These are phyloP conservation scores for Catharus minimus DNA, from an alignment of 2,113 vertebrate species.

Conservation along the genomic window DNA sequence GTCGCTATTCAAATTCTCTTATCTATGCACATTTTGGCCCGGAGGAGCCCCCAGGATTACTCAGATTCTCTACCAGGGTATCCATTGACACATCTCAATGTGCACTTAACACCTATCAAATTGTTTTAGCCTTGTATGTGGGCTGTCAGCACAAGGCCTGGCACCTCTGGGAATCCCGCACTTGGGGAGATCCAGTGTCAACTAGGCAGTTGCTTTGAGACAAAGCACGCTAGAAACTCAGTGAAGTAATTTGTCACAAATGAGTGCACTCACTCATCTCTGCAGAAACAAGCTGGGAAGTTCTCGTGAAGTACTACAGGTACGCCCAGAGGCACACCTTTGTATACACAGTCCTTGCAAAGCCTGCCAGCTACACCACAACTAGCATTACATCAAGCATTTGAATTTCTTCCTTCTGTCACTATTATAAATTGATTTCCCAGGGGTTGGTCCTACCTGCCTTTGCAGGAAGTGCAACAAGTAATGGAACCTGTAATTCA, in stretches of 20 bases:
- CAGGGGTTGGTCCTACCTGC: background rate
- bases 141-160: background rate
- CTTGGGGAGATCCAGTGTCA: background rate
- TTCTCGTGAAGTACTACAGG: background rate
- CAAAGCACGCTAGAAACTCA: background rate
- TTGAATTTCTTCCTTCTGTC: background rate
- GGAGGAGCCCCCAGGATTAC: background rate
- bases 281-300: background rate
- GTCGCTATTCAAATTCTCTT: background rate
- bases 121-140: fast-evolving
- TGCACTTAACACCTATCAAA: too few relatives aligned
- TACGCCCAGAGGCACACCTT: background rate
- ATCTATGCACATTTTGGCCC: background rate
- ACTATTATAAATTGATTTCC: background rate
- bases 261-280: background rate
- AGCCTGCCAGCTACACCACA: background rate
- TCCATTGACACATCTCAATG: too few relatives aligned
- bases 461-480: background rate
- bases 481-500: background rate
- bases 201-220: background rate
- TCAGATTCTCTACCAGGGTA: background rate
- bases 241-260: background rate
- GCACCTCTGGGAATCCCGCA: background rate
- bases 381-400: background rate
- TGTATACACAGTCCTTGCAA: background rate